Evolutionary conservation across 1,140 invertebrate genomes (phyloP).

Genomic region (Episyrphus balteatus): DNA sequence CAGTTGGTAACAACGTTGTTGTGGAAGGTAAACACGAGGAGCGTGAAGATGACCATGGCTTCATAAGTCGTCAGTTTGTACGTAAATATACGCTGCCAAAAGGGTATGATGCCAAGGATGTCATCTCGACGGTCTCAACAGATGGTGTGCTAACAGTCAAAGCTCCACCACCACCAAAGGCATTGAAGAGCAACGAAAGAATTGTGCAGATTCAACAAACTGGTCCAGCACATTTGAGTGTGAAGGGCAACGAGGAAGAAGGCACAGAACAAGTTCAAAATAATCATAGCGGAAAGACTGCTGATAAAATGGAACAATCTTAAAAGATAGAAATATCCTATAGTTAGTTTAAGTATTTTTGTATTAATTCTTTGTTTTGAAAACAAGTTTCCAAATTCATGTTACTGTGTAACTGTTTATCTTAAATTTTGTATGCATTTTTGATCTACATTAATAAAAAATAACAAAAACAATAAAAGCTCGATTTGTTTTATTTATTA

Average conservation of each 20-base stretch:
- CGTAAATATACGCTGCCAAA: constrained; percentile 58
- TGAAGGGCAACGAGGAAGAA: constrained; percentile 18
- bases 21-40: constrained; percentile 66
- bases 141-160: constrained; percentile 61
- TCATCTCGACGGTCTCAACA: constrained; percentile 56
- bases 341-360: neutral
- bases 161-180: constrained; percentile 42
- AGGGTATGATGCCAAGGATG: constrained; percentile 49
- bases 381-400: constrained; percentile 13
- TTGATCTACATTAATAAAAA: too few species aligned
- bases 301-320: constrained; percentile 26
- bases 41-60: constrained; percentile 61
- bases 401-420: constrained; percentile 24
- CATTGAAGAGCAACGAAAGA: constrained; percentile 36
- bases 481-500: too few species aligned
- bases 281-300: constrained; percentile 17
- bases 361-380: neutral
- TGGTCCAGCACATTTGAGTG: constrained; percentile 31
- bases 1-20: constrained; percentile 54
- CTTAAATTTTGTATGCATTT: too few species aligned
- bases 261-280: constrained; percentile 6
- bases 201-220: constrained; percentile 39
- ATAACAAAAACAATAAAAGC: too few species aligned
- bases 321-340: constrained; percentile 9
- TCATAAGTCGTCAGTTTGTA: constrained; percentile 61